phyloP scores from a whole-genome alignment of 2,113 vertebrate species.

The Engystomops pustulosus region DNA sequence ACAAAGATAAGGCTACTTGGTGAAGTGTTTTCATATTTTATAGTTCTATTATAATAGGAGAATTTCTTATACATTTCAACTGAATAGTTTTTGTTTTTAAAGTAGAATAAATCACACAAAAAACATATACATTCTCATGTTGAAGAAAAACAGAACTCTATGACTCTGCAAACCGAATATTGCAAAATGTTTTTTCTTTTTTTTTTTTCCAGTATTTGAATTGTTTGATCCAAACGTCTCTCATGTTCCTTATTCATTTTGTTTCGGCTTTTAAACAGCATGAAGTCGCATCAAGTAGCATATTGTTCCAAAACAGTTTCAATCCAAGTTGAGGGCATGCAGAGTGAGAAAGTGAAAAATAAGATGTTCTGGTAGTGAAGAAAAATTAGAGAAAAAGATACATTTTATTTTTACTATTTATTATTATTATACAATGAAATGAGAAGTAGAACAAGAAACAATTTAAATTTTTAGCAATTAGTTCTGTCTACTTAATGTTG shows the following conservation, averaged over 20 bases:
- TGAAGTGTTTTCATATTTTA: background rate
- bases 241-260: constrained; percentile 43
- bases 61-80: background rate
- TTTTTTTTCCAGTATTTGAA: background rate
- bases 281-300: constrained; percentile 37
- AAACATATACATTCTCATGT: background rate
- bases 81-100: background rate
- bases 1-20: background rate
- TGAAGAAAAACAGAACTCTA: background rate
- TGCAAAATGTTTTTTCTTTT: background rate
- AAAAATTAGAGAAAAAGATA: background rate
- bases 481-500: too few relatives aligned
- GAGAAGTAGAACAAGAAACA: too few relatives aligned
- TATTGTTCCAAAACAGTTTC: constrained; percentile 45
- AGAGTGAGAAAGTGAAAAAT: constrained; percentile 29
- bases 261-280: constrained; percentile 13
- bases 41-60: background rate
- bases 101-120: background rate
- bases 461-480: too few relatives aligned
- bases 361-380: background rate
- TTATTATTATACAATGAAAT: background rate
- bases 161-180: background rate
- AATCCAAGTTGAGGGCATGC: background rate
- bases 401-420: constrained; percentile 4
- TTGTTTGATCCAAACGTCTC: constrained; percentile 31